Conservation (phyloP, 2,797 vertebrate genomes). For the Dallia pectoralis region DNA sequence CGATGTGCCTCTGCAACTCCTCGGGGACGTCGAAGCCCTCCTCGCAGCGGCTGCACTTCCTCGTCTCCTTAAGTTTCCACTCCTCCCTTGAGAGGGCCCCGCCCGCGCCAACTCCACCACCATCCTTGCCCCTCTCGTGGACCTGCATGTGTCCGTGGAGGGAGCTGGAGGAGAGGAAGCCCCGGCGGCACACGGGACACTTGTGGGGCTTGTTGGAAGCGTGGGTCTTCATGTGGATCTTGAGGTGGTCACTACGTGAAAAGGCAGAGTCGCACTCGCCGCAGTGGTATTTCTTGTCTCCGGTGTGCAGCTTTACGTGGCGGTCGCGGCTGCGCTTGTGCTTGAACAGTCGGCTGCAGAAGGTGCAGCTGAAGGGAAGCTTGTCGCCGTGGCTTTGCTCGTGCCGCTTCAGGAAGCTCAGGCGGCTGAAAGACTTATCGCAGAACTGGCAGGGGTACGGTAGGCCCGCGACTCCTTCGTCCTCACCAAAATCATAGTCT, state of each 20-base stretch:
- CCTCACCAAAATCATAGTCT: slow-evolving; percentile 96
- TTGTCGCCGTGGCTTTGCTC: slow-evolving; percentile 98
- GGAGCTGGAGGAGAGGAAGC: slow-evolving; percentile 95
- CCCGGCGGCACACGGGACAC: slow-evolving; percentile 96
- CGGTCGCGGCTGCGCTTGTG: slow-evolving; percentile 98
- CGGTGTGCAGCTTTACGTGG: slow-evolving; percentile 97
- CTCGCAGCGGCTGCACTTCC: slow-evolving; percentile 96
- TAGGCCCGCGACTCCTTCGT: slow-evolving; percentile 91
- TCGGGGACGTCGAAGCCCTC: slow-evolving; percentile 98
- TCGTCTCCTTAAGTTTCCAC: slow-evolving; percentile 95
- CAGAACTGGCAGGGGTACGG: slow-evolving; percentile 99
- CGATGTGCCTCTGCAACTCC: slow-evolving; percentile 96
- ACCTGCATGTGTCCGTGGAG: slow-evolving; percentile 99
- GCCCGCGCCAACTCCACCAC: slow-evolving; percentile 49
- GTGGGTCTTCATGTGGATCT: slow-evolving; percentile 99
- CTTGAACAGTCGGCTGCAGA: slow-evolving; percentile 97
- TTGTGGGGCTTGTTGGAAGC: slow-evolving; percentile 99
- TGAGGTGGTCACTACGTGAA: slow-evolving; percentile 97
- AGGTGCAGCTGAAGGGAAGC: slow-evolving; percentile 97
- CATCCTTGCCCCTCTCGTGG: slow-evolving; percentile 91
- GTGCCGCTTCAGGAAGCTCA: slow-evolving; percentile 98
- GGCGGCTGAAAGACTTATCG: slow-evolving; percentile 97
- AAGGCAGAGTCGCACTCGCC: slow-evolving; percentile 96
- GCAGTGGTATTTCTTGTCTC: slow-evolving; percentile 98
- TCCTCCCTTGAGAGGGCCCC: slow-evolving; percentile 86